Base-by-base conservation (phyloP, 53 echinoderm and acorn worm genomes). In the Echinometra lucunter region DNA sequence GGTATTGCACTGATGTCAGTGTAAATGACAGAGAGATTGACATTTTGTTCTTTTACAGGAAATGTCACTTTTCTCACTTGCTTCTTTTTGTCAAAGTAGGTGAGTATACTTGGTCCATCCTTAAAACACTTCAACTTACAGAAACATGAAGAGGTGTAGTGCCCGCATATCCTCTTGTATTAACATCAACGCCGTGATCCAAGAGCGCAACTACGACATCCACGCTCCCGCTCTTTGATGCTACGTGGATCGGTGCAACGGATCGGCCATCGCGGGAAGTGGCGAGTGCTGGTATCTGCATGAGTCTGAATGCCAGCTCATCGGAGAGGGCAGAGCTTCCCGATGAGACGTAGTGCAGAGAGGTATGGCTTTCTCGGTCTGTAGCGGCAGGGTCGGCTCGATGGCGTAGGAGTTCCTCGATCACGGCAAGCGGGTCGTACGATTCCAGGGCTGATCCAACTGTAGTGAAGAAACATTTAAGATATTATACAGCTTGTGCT, bases 141-240 rank as follows among this genome's bases (percentile, higher is more conserved):
- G 99, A 98, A n/a, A 99, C 74, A 94, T 99, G 99, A 0, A 99
- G 96, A 7, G 99, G 98, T 17, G 99, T 99, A 8, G 96, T 44
- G 19, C 99, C 99, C 0, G 99, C 98, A 74, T 95, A 95, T 0
- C 98, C 99, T 32, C 99, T 94, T 8, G 94, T 40, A 66, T 99
- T 99, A 19, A 99, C 97, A 90, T 99, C 96, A 2, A 95, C 98
- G 11, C 99, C 99, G 1, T 93, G 94, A 34, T 97, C 99, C 89
- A 99, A 55, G 23, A 99, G 66, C 30, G 99, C 97, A 57, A 99
- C 82, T 25, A 99, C 89, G 0, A 97, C 95, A 55, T 96, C 95
- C 35, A 97, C 96, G 57, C 98, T 98, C 18, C 99, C 99, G 90
- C 96, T 96, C 90, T 97, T 96, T 11, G 99, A 98, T 15, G 99